Conservation (phyloP, 1,140 invertebrate genomes). For the Drosophila sp. region DNA sequence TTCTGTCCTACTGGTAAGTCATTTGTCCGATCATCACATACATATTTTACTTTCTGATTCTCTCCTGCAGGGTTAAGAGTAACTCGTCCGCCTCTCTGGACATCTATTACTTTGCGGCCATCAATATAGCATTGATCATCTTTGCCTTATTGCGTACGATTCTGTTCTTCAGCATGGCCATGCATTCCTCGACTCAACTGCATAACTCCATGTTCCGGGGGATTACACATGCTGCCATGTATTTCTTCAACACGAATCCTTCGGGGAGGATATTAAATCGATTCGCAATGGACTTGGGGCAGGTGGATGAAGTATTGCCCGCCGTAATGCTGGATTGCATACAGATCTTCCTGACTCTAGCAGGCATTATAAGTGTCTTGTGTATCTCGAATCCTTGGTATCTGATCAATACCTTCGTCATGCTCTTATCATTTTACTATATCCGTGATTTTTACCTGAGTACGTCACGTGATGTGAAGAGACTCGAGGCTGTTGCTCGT, state of each 20-base stretch:
- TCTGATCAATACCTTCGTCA: slow-evolving; percentile 88
- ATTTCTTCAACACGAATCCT: slow-evolving; percentile 92
- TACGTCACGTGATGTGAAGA: slow-evolving; percentile 93
- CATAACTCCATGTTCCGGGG: slow-evolving; percentile 70
- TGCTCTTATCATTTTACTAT: slow-evolving; percentile 90
- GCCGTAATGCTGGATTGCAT: slow-evolving; percentile 89
- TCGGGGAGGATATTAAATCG: slow-evolving; percentile 90
- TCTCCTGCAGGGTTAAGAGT: slow-evolving; percentile 85
- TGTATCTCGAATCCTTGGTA: slow-evolving; percentile 91
- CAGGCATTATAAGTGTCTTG: slow-evolving; percentile 91
- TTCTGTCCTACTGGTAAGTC: slow-evolving; percentile 87
- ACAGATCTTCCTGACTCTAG: slow-evolving; percentile 89
- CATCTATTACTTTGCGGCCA: slow-evolving; percentile 85
- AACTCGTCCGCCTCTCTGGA: slow-evolving; percentile 52
- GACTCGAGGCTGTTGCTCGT: slow-evolving; percentile 92
- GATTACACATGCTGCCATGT: slow-evolving; percentile 87
- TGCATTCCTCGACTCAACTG: slow-evolving; percentile 88
- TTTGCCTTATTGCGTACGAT: slow-evolving; percentile 86
- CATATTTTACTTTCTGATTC: slow-evolving; percentile 17
- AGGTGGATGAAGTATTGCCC: slow-evolving; percentile 68
- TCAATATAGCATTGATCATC: slow-evolving; percentile 87
- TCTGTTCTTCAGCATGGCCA: slow-evolving; percentile 89
- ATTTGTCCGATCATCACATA: too few relatives aligned
- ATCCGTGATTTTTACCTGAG: slow-evolving; percentile 91
- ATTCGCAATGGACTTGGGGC: slow-evolving; percentile 91